A percentile compares a stretch with the other conserved stretches of the same genome.
phyloP scores from a whole-genome alignment of 2,888 invertebrate genomes.

The Tineola bisselliella region DNA sequence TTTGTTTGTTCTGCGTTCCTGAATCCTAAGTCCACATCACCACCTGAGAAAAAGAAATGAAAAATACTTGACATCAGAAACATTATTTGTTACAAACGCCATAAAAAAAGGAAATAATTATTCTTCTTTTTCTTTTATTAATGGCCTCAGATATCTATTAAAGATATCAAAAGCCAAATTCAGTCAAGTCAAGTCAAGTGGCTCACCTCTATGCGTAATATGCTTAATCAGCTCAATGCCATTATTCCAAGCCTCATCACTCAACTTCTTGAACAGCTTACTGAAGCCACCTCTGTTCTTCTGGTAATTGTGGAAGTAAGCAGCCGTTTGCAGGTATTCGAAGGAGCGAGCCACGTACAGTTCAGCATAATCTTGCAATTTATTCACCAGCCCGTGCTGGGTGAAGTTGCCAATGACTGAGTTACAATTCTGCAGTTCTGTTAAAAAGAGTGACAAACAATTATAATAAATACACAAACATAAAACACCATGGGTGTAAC shows the following conservation, averaged over 20 bases:
- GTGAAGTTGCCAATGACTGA: conserved; percentile 72
- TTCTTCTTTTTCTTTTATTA: neutral
- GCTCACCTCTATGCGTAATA: conserved; percentile 76
- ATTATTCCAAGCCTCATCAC: conserved; percentile 79
- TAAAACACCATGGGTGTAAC: no score
- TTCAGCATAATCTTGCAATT: conserved; percentile 67
- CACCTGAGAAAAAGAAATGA: conserved; percentile 31
- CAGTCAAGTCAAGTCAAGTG: neutral
- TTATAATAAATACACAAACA: no score
- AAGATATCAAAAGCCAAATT: neutral
- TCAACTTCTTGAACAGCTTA: conserved; percentile 76
- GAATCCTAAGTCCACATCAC: conserved; percentile 49
- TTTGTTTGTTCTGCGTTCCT: conserved; percentile 24
- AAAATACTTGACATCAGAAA: no score
- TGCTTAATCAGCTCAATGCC: conserved; percentile 81
- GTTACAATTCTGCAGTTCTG: conserved; percentile 68
- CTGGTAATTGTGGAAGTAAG: conserved; percentile 80
- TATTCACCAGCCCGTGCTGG: conserved; percentile 46
- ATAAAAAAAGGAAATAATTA: no score
- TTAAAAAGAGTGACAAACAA: conserved; percentile 13
- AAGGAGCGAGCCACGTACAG: conserved; percentile 77
- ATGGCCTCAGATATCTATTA: neutral
- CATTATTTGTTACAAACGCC: no score
- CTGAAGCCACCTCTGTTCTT: conserved; percentile 80
- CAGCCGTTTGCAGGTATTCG: conserved; percentile 77